These are phyloP conservation scores for Crotophaga sulcirostris DNA, from an alignment of 2,113 vertebrate genomes.

Conservation along the genomic window DNA sequence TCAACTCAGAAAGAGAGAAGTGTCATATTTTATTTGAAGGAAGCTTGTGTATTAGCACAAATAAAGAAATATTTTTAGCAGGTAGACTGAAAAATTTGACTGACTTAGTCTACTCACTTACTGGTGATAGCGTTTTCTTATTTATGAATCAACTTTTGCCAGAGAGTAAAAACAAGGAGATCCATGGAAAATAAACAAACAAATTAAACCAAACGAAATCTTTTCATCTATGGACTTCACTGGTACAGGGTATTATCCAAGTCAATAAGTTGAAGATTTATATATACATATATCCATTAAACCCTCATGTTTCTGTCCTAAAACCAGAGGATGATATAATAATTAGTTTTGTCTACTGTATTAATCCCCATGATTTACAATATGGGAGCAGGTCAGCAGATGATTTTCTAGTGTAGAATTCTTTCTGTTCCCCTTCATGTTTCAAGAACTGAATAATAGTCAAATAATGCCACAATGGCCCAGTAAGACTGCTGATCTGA, in stretches of 20 bases:
- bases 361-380: background rate
- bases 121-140: background rate
- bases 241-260: background rate
- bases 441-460: background rate
- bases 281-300: background rate
- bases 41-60: background rate
- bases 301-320: no score
- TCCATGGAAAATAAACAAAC: background rate
- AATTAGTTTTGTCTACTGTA: no score
- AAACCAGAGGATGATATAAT: no score
- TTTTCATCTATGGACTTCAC: background rate
- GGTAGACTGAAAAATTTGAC: background rate
- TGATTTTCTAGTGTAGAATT: background rate
- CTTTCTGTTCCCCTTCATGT: background rate
- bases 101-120: background rate
- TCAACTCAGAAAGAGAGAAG: background rate
- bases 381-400: background rate
- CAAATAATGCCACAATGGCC: background rate
- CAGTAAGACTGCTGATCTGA: background rate
- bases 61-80: background rate
- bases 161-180: background rate
- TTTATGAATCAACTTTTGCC: background rate
- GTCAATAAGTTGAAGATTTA: background rate
- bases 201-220: background rate
- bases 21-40: background rate